A percentile compares a stretch with the other conserved stretches of the same genome.
Evolutionary conservation across 1,140 invertebrate genomes (phyloP).

Genomic region (Bombus vancouverensis): DNA sequence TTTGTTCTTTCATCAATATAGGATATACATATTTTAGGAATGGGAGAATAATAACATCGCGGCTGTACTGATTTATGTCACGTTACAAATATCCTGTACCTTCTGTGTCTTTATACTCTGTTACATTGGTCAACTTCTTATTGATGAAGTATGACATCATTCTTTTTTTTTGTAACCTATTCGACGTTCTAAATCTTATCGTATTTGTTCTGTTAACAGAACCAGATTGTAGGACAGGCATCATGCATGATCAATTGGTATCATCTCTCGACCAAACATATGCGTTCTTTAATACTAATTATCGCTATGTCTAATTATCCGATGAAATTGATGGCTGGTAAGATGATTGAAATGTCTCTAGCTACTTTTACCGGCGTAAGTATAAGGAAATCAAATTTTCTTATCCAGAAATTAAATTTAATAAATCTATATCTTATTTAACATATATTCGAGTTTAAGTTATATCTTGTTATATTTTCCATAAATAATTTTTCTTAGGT

Average conservation of each 20-base stretch:
- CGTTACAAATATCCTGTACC: slow-evolving; percentile 58
- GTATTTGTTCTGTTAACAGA: slow-evolving; percentile 42
- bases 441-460: neutral
- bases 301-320: slow-evolving; percentile 64
- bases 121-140: slow-evolving; percentile 66
- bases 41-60: slow-evolving; percentile 49
- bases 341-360: slow-evolving; percentile 60
- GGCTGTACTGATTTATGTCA: slow-evolving; percentile 28
- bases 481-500: slow-evolving; percentile 40
- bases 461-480: neutral
- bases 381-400: neutral
- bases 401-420: neutral
- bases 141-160: slow-evolving; percentile 54
- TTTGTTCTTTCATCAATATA: neutral
- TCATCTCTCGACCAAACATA: slow-evolving; percentile 41
- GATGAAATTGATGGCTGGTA: slow-evolving; percentile 63
- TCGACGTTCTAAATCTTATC: neutral
- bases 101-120: slow-evolving; percentile 64
- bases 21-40: slow-evolving; percentile 59
- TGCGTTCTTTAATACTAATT: slow-evolving; percentile 61
- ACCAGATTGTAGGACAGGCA: slow-evolving; percentile 42
- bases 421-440: neutral
- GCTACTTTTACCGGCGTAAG: slow-evolving; percentile 65
- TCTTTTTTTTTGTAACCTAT: neutral
- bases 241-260: slow-evolving; percentile 59